Conservation (phyloP, 2,888 invertebrate species). For the Dasysyrphus albostriatus region DNA sequence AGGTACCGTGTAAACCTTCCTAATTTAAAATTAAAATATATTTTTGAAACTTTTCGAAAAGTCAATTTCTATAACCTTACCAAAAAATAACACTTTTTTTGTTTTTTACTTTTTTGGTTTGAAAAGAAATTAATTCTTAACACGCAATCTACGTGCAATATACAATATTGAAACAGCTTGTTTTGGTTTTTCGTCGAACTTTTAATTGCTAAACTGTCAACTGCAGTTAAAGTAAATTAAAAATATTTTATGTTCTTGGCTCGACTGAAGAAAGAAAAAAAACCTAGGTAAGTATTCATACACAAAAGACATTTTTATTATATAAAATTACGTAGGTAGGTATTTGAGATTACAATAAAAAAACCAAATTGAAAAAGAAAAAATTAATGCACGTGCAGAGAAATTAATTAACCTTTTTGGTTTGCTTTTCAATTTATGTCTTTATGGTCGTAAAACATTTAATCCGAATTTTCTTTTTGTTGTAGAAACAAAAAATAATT, state of each 20-base stretch:
- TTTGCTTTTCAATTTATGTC: conserved; percentile 19
- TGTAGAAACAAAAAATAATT: background rate
- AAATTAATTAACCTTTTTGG: conserved; percentile 33
- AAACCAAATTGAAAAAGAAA: background rate
- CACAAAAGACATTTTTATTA: background rate
- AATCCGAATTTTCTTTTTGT: conserved; percentile 4
- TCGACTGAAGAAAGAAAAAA: background rate
- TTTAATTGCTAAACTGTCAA: conserved; percentile 66
- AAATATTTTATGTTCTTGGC: conserved; percentile 7
- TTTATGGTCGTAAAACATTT: conserved; percentile 26
- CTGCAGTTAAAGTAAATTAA: conserved; percentile 31
- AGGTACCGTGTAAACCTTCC: too few relatives aligned
- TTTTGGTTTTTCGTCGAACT: conserved; percentile 28
- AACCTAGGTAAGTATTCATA: too few relatives aligned
- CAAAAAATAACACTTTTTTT: too few relatives aligned
- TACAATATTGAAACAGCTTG: conserved; percentile 1
- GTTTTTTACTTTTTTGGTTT: background rate
- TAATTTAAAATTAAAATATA: too few relatives aligned
- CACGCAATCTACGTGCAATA: background rate
- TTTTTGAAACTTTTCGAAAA: too few relatives aligned
- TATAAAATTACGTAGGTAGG: background rate
- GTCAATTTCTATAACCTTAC: too few relatives aligned
- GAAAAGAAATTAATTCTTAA: background rate
- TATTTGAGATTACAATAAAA: conserved; percentile 5
- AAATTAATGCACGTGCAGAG: background rate